Evolutionary conservation across 2,888 invertebrate genomes (phyloP).

Genomic region (Cistogaster globosa): DNA sequence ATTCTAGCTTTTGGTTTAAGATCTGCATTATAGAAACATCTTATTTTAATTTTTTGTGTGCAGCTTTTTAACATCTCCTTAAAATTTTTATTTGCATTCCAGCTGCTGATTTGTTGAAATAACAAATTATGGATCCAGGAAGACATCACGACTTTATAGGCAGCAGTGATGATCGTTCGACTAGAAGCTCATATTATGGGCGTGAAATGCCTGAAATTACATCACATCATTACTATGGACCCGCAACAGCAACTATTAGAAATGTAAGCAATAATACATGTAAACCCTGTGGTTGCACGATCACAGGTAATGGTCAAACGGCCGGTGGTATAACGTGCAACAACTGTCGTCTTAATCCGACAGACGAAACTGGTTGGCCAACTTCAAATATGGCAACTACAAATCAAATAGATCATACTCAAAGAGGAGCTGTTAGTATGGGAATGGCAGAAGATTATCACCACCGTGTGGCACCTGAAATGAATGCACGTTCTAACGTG

Average conservation of each 20-base stretch:
- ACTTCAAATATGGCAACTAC: slow-evolving; percentile 27
- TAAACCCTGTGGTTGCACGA: slow-evolving; percentile 74
- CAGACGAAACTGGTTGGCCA: slow-evolving; percentile 66
- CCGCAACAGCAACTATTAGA: slow-evolving; percentile 44
- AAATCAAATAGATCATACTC: slow-evolving; percentile 51
- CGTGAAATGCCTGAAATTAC: slow-evolving; percentile 69
- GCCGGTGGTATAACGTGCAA: slow-evolving; percentile 72
- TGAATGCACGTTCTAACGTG: slow-evolving; percentile 40
- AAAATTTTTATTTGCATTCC: background rate
- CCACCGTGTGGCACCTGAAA: slow-evolving; percentile 51
- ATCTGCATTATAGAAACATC: too few relatives aligned
- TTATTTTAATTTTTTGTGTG: background rate
- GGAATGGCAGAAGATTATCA: slow-evolving; percentile 54
- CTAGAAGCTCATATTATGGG: slow-evolving; percentile 67
- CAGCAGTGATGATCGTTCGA: slow-evolving; percentile 71
- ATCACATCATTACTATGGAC: slow-evolving; percentile 67
- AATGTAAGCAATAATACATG: slow-evolving; percentile 28
- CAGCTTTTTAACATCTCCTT: background rate
- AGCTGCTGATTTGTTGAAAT: slow-evolving; percentile 3
- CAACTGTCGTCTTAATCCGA: slow-evolving; percentile 70
- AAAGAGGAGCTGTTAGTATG: slow-evolving; percentile 34
- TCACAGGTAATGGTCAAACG: slow-evolving; percentile 48
- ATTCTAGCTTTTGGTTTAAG: too few relatives aligned
- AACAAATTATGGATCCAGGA: slow-evolving; percentile 78
- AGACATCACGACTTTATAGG: slow-evolving; percentile 77